Conservation (phyloP, 2,113 vertebrate species). For the Corynorhinus townsendii region DNA sequence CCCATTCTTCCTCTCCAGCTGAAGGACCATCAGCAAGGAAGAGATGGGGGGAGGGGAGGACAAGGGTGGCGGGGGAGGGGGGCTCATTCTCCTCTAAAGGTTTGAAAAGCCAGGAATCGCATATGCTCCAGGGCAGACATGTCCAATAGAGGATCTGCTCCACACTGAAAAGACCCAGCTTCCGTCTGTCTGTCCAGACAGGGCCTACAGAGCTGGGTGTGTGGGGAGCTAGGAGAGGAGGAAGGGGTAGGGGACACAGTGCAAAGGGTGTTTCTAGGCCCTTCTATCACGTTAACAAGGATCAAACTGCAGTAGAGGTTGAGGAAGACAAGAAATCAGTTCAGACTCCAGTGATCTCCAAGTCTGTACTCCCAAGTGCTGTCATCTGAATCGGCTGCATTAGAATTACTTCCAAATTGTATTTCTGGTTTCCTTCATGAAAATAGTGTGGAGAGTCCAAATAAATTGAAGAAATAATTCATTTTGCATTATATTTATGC, state of each 20-base stretch:
- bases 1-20: not conserved
- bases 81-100: not conserved
- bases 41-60: not conserved
- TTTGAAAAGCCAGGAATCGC: not conserved
- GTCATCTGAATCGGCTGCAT: conserved; percentile 33
- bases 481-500: conserved; percentile 22
- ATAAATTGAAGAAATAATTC: conserved; percentile 51
- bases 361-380: not conserved
- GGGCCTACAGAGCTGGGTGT: not conserved
- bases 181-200: not conserved
- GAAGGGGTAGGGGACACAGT: not conserved
- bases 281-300: not conserved
- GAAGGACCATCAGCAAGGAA: not conserved
- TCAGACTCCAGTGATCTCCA: conserved; percentile 34
- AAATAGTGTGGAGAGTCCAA: conserved; percentile 55
- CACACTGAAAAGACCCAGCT: not conserved
- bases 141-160: not conserved
- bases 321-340: not conserved
- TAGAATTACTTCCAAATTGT: conserved; percentile 67
- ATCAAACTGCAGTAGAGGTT: not conserved
- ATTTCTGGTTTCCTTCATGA: conserved; percentile 52
- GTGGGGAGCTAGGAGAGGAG: not conserved
- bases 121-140: not conserved
- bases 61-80: too few relatives aligned
- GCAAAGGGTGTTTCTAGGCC: not conserved